Conservation (phyloP, 2,113 vertebrate species). For the Ellobius talpinus region DNA sequence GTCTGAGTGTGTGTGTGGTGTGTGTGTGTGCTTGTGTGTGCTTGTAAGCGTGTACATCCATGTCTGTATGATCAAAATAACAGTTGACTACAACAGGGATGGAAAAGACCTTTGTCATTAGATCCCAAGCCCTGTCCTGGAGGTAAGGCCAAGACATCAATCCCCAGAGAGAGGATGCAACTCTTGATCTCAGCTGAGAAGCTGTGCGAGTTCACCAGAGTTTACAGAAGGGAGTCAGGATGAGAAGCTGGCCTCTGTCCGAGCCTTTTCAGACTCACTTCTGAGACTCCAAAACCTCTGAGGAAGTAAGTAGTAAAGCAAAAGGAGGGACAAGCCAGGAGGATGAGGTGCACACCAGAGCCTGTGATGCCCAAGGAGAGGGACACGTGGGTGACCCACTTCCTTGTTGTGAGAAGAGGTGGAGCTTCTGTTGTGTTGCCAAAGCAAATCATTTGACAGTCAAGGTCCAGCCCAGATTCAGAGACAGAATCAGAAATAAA, state of each 20-base stretch:
- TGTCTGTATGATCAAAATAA: not conserved
- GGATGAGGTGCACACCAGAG: not conserved
- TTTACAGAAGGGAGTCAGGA: constrained; percentile 29
- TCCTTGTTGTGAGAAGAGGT: not conserved
- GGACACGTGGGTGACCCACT: not conserved
- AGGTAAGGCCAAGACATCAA: not conserved
- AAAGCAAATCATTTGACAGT: not conserved
- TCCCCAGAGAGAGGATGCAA: constrained; percentile 53
- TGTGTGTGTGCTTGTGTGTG: not conserved
- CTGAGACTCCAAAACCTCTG: constrained; percentile 1
- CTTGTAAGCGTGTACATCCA: not conserved
- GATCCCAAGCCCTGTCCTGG: not conserved
- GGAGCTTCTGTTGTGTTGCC: not conserved
- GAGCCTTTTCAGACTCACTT: constrained; percentile 29
- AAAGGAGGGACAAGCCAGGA: not conserved
- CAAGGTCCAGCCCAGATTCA: not conserved
- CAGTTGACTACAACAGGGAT: not conserved
- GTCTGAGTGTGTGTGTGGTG: not conserved
- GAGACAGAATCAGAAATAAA: constrained; percentile 44
- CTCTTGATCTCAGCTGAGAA: constrained; percentile 42
- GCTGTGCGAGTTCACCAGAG: constrained; percentile 51
- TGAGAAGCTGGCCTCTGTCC: constrained; percentile 26
- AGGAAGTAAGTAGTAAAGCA: too few relatives aligned
- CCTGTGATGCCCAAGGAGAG: not conserved
- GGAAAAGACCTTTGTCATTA: constrained; percentile 57